These are phyloP conservation scores for Lagria hirta DNA, from an alignment of 2,888 invertebrate genomes.

Conservation along the genomic window DNA sequence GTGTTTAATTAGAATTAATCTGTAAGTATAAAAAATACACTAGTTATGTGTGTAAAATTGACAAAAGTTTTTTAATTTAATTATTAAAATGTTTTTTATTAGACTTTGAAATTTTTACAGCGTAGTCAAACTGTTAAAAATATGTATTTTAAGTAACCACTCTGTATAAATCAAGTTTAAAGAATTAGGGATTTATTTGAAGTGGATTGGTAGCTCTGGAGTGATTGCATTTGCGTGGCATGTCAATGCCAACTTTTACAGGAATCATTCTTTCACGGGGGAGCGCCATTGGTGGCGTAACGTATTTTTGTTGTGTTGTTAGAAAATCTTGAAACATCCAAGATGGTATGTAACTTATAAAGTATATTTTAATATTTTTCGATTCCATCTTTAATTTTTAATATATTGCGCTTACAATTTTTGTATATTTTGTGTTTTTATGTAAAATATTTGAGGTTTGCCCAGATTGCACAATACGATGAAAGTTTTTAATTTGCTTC, in stretches of 20 bases:
- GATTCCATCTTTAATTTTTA: constrained; percentile 3
- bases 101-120: too few relatives aligned
- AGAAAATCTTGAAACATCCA: constrained; percentile 81
- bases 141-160: too few relatives aligned
- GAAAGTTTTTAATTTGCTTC: constrained; percentile 36
- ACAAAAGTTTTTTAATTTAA: too few relatives aligned
- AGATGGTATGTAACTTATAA: constrained; percentile 66
- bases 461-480: constrained; percentile 52
- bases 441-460: constrained; percentile 22
- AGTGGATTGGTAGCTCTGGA: constrained; percentile 10
- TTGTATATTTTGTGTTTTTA: constrained; percentile 16
- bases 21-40: too few relatives aligned
- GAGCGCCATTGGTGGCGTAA: constrained; percentile 89
- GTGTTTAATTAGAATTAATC: too few relatives aligned
- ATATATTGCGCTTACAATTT: constrained; percentile 12
- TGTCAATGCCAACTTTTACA: constrained; percentile 22
- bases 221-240: constrained; percentile 29
- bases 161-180: too few relatives aligned
- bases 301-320: constrained; percentile 70
- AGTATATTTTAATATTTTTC: constrained; percentile 12
- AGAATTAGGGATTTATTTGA: constrained; percentile 9
- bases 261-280: constrained; percentile 68
- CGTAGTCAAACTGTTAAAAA: too few relatives aligned
- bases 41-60: too few relatives aligned
- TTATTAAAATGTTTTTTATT: too few relatives aligned